These are phyloP conservation scores for Fregetta grallaria DNA, from an alignment of 2,113 vertebrate genomes.

Conservation along the genomic window DNA sequence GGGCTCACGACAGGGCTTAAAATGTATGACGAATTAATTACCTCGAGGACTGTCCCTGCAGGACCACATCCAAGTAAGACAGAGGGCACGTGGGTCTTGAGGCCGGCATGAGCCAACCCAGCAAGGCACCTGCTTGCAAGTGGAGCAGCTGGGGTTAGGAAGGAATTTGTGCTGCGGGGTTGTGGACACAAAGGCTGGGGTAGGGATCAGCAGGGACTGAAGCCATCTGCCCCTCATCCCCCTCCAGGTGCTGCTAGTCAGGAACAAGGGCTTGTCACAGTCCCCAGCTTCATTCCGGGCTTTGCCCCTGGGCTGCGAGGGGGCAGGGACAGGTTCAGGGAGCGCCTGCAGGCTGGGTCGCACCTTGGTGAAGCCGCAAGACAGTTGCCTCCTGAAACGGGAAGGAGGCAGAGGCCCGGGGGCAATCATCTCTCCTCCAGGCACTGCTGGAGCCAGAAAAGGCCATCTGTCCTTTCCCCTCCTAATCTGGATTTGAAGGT, in stretches of 20 bases:
- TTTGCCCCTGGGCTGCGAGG: background rate
- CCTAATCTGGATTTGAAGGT: background rate
- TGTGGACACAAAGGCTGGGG: no score
- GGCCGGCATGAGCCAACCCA: background rate
- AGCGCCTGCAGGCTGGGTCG: background rate
- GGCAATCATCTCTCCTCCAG: background rate
- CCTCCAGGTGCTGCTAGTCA: background rate
- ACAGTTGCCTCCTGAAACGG: background rate
- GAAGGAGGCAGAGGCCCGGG: background rate
- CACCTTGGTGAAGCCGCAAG: background rate
- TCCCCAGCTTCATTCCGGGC: background rate
- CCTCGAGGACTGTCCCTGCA: background rate
- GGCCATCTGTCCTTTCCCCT: no score
- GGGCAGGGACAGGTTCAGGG: background rate
- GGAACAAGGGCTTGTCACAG: background rate
- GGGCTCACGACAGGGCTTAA: background rate
- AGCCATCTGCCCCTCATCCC: background rate
- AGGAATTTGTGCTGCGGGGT: background rate
- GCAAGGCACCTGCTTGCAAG: background rate
- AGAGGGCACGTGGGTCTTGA: background rate
- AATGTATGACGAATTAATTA: background rate
- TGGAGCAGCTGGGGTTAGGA: background rate
- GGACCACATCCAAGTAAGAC: background rate
- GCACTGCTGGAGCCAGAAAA: background rate
- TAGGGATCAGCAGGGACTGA: background rate